Conservation (phyloP, 2,113 vertebrate genomes). For the Caranx ignobilis region DNA sequence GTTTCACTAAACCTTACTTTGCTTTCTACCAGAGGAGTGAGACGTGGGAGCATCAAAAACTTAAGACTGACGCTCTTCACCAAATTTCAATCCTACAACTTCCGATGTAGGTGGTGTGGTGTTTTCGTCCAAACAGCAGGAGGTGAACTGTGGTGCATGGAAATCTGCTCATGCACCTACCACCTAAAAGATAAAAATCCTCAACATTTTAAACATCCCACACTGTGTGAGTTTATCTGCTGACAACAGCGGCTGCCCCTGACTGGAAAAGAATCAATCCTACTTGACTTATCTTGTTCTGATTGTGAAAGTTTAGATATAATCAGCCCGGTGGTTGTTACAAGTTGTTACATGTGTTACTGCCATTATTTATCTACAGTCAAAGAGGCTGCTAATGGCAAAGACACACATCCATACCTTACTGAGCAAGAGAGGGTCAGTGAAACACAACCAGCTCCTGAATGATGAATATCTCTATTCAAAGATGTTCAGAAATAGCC, state of each 20-base stretch:
- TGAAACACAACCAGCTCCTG: slow-evolving; percentile 30
- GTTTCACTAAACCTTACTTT: background rate
- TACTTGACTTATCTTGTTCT: slow-evolving; percentile 38
- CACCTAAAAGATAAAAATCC: slow-evolving; percentile 4
- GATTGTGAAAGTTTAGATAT: slow-evolving; percentile 35
- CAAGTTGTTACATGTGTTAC: slow-evolving; percentile 7
- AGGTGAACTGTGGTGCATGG: slow-evolving; percentile 23
- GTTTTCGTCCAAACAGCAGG: background rate
- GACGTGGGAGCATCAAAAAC: background rate
- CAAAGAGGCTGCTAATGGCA: slow-evolving; percentile 35
- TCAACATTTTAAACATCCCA: slow-evolving; percentile 23
- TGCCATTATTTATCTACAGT: slow-evolving; percentile 24
- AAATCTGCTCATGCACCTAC: slow-evolving; percentile 18
- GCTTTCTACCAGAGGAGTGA: background rate
- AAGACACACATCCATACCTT: background rate
- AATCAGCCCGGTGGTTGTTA: slow-evolving; percentile 42
- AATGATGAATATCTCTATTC: slow-evolving; percentile 56
- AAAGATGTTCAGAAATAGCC: slow-evolving; percentile 60
- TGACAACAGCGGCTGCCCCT: slow-evolving; percentile 30
- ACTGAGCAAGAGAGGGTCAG: slow-evolving; percentile 27
- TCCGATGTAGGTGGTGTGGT: background rate
- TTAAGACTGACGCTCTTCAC: background rate
- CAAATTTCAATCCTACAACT: background rate
- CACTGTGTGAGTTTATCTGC: slow-evolving; percentile 26
- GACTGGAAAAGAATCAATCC: background rate